Evolutionary conservation across 2,888 invertebrate genomes (phyloP), one percentile per base, ranked within the genome.

Genomic region (Drosophila birchii): DNA sequence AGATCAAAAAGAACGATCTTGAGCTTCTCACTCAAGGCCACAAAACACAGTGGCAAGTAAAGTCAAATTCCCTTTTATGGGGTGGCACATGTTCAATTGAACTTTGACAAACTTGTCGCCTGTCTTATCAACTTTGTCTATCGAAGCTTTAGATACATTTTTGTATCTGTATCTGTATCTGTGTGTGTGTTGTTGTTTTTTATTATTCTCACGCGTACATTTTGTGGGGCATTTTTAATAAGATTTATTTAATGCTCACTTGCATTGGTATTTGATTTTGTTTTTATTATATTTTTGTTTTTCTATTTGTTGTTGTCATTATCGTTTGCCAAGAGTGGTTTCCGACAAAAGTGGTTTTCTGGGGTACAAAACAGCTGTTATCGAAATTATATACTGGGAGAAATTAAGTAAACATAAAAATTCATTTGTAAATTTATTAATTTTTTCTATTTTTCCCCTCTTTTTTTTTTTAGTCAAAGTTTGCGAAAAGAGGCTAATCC

Each of bases 401-500:
- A 26, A 26, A 26, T 26, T 26, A 5, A 26, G 26, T 3, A 26
- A 2, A 26, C n/a, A n/a, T n/a, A n/a, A n/a, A n/a, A n/a, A n/a
- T n/a, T n/a, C n/a, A n/a, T n/a, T n/a, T n/a, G n/a, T n/a, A 5
- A 26, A 26, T 5, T 5, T 26, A 26, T 26, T 26, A 26, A 26
- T 23, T 36, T 1, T 38, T 5, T 54, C 9, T 43, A 16, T 16
- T 14, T 11, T 41, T 9, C 23, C 14, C 76, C 54, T 64, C 18
- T 34, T 89, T 95, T 61, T 94, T 32, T 34, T 89, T 95, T 61
- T 94, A 97, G 97, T 99, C 91, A 99, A 99, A 95, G 98, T 99
- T n/a, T 96, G 98, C 93, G 97, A 98, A 90, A 99, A 99, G 93
- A 94, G 95, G 57, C 97, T 98, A 93, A 98, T 99, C 82, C 95